Evolutionary conservation across 1,140 invertebrate species (phyloP).

Genomic region (Pygmarrhopalites habei): DNA sequence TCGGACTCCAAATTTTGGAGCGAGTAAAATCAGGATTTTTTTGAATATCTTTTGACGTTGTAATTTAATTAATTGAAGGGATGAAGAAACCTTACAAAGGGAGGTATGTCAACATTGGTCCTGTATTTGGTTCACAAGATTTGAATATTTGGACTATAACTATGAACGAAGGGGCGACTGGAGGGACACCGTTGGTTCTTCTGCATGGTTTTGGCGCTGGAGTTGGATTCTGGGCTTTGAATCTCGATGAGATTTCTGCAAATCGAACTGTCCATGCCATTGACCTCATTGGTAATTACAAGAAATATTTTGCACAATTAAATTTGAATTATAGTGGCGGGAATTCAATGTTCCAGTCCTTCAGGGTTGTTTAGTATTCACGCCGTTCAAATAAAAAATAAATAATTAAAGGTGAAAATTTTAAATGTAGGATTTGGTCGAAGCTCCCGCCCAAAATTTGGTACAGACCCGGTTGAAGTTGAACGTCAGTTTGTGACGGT

Average conservation of each 20-base stretch:
- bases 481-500: conserved; percentile 84
- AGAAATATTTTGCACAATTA: too few relatives aligned
- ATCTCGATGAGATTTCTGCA: conserved; percentile 65
- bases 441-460: conserved; percentile 80
- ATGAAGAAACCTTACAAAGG: conserved; percentile 67
- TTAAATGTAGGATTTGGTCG: conserved; percentile 73
- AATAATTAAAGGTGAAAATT: too few relatives aligned
- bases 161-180: conserved; percentile 62
- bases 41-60: too few relatives aligned
- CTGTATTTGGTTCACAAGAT: conserved; percentile 53
- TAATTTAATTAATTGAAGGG: too few relatives aligned
- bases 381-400: too few relatives aligned
- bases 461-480: conserved; percentile 65
- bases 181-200: conserved; percentile 72
- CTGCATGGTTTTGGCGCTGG: conserved; percentile 90
- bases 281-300: conserved; percentile 81
- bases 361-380: too few relatives aligned
- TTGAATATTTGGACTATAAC: conserved; percentile 70
- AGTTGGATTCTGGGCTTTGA: conserved; percentile 79
- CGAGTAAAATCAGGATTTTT: too few relatives aligned
- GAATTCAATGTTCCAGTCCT: too few relatives aligned
- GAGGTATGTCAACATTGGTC: conserved; percentile 75
- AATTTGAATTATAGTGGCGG: too few relatives aligned
- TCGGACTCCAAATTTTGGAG: too few relatives aligned
- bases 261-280: conserved; percentile 81